These are phyloP conservation scores for Holotrichia oblita DNA, from an alignment of 1,140 invertebrate genomes.

Conservation along the genomic window DNA sequence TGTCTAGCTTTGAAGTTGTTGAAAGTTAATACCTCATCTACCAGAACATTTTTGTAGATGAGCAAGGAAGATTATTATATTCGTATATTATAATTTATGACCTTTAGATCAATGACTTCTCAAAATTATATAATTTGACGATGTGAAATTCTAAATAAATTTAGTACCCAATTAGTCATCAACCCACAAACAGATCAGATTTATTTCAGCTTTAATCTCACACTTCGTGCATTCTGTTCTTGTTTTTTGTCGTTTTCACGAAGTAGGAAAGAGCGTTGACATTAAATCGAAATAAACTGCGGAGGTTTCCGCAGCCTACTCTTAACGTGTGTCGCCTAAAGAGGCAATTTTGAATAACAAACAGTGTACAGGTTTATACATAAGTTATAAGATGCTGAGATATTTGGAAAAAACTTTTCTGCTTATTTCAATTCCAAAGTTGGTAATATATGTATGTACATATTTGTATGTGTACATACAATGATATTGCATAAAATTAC, in stretches of 20 bases:
- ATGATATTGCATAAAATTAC: not conserved
- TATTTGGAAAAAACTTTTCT: not conserved
- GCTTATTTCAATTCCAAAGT: not conserved
- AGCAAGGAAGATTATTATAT: too few species aligned
- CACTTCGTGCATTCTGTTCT: not conserved
- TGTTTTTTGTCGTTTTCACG: not conserved
- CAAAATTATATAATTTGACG: too few species aligned
- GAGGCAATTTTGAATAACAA: slow-evolving; percentile 16
- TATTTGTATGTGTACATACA: too few species aligned
- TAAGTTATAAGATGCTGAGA: not conserved
- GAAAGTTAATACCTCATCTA: too few species aligned
- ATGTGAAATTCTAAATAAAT: too few species aligned
- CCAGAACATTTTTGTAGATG: too few species aligned
- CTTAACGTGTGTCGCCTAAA: slow-evolving; percentile 3
- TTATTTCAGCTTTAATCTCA: too few species aligned
- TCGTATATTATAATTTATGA: too few species aligned
- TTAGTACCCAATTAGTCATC: too few species aligned
- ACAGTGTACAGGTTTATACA: not conserved
- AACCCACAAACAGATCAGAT: too few species aligned
- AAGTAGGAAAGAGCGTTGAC: slow-evolving; percentile 11
- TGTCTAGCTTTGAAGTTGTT: too few species aligned
- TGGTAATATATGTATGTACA: not conserved
- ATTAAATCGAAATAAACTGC: slow-evolving; percentile 23
- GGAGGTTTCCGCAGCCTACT: not conserved
- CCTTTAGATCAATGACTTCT: too few species aligned